These are phyloP conservation scores for Sycobia sp. DNA, from an alignment of 1,140 invertebrate genomes.

Conservation along the genomic window DNA sequence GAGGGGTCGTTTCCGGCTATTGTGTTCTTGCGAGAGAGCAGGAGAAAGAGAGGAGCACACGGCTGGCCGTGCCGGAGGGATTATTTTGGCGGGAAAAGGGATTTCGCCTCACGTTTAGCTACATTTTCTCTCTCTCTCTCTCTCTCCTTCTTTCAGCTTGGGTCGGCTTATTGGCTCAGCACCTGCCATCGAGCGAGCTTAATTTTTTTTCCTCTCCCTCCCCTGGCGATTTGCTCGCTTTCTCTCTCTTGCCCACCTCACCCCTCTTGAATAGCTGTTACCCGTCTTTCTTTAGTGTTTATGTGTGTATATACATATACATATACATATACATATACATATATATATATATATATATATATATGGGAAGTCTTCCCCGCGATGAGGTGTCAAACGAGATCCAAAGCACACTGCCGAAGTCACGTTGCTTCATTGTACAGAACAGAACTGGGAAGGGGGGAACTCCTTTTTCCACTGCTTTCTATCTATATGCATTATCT, in stretches of 20 bases:
- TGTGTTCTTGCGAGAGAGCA: no score
- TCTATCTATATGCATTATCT: no score
- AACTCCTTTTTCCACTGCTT: no score
- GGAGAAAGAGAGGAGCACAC: no score
- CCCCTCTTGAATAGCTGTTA: no score
- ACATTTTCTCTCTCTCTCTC: conserved; percentile 19
- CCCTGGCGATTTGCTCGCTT: background rate
- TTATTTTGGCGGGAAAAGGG: conserved; percentile 52
- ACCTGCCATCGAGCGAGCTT: conserved; percentile 42
- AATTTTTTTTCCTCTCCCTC: conserved; percentile 32
- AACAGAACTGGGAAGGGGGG: no score
- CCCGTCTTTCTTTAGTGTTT: no score
- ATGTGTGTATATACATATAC: no score
- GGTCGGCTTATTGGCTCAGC: conserved; percentile 42
- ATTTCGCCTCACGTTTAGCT: conserved; percentile 37
- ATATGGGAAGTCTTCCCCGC: no score
- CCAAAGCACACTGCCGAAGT: conserved; percentile 3
- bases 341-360: no score
- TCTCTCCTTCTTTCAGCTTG: conserved; percentile 19
- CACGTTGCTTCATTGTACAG: conserved; percentile 26
- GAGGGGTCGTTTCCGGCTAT: conserved; percentile 53
- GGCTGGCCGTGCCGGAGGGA: conserved; percentile 42
- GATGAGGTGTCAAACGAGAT: conserved; percentile 10
- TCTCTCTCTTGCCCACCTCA: no score
- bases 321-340: no score